Conservation (phyloP, 2,113 vertebrate species). For the Tupaia tana region DNA sequence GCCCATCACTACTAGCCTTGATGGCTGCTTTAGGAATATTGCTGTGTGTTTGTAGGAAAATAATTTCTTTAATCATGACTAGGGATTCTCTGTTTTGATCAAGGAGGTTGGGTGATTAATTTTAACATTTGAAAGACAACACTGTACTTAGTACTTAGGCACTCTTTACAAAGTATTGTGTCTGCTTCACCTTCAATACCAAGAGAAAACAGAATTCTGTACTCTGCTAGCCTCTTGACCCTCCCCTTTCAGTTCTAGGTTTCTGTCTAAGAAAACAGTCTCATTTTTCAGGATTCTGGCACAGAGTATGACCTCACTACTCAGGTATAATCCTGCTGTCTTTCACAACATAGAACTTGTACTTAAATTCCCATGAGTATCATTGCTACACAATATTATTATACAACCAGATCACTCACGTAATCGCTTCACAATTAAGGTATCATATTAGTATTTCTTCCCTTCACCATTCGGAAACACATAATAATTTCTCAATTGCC, state of each 20-base stretch:
- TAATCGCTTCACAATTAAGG: neutral
- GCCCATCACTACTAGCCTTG: neutral
- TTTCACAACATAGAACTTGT: neutral
- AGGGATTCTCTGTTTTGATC: neutral
- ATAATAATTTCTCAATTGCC: neutral
- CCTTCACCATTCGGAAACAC: neutral
- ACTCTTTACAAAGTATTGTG: slow-evolving; percentile 12
- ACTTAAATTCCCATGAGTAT: neutral
- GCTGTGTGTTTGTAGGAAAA: neutral
- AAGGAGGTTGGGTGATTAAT: neutral
- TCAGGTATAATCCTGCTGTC: neutral
- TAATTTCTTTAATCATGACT: neutral
- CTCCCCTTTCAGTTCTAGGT: neutral
- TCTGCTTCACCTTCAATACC: neutral
- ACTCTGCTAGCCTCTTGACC: neutral
- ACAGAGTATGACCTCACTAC: neutral
- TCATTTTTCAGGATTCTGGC: neutral
- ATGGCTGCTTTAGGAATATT: neutral
- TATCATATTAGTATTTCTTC: neutral
- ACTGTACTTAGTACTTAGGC: neutral
- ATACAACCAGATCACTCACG: neutral
- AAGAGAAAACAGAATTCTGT: neutral
- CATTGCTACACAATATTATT: neutral
- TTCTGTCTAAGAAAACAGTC: neutral
- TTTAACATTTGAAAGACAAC: neutral